Conservation (phyloP, 1,140 invertebrate species). For the Diprion similis region DNA sequence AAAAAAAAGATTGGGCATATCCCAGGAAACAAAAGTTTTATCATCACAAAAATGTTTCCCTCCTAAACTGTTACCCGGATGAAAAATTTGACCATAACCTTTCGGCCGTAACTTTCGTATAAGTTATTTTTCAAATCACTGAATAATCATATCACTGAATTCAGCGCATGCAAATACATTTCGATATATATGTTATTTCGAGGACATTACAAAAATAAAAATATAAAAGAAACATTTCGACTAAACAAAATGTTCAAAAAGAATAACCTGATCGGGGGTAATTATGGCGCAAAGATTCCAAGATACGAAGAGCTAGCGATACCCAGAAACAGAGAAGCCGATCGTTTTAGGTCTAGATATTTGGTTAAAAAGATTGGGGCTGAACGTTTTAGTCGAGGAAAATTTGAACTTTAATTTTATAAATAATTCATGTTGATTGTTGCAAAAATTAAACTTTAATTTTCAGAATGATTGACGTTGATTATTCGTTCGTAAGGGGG, state of each 20-base stretch:
- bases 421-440: no score
- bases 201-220: background rate
- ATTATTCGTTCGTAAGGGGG: no score
- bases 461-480: no score
- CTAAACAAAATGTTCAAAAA: background rate
- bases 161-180: no score
- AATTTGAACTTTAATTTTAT: no score
- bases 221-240: background rate
- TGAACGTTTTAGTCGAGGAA: no score
- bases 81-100: background rate
- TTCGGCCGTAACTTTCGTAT: background rate
- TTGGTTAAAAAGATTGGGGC: no score
- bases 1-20: background rate
- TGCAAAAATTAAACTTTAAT: no score
- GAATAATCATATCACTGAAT: no score
- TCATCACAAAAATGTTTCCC: background rate
- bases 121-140: background rate
- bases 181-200: no score
- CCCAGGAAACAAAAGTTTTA: background rate
- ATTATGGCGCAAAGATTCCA: background rate
- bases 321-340: background rate
- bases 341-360: no score
- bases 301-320: background rate
- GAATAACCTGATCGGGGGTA: background rate
- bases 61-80: background rate